These are phyloP conservation scores for Prietella phreatophila DNA, from an alignment of 2,113 vertebrate genomes.

Conservation along the genomic window DNA sequence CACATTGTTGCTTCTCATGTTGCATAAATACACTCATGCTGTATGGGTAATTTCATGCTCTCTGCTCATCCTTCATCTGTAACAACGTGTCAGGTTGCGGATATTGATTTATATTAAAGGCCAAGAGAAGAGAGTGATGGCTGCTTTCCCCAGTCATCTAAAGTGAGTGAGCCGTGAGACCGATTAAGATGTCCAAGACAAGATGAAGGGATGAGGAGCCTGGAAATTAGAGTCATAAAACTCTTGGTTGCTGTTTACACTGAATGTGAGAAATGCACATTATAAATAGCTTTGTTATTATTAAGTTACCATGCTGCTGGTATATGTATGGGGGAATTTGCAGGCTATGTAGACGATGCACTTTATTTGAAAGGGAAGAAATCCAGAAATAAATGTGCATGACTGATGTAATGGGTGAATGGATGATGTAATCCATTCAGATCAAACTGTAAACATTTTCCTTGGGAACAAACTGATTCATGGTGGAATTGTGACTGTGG, in stretches of 20 bases:
- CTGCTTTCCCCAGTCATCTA: slow-evolving; percentile 53
- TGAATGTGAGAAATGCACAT: slow-evolving; percentile 2
- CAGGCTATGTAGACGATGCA: not conserved
- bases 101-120: slow-evolving; percentile 66
- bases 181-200: slow-evolving; percentile 52
- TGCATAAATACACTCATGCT: slow-evolving; percentile 58
- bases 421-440: not conserved
- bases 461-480: not conserved
- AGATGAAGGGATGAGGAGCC: slow-evolving; percentile 45
- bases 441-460: not conserved
- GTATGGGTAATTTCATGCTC: slow-evolving; percentile 69
- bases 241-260: not conserved
- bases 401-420: not conserved
- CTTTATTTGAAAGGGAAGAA: not conserved
- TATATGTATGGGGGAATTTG: not conserved
- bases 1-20: slow-evolving; percentile 43
- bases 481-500: not conserved
- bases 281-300: slow-evolving; percentile 5
- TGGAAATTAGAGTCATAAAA: not conserved
- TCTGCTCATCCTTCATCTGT: slow-evolving; percentile 61
- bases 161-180: slow-evolving; percentile 46
- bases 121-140: slow-evolving; percentile 42
- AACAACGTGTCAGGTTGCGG: slow-evolving; percentile 58
- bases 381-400: not conserved
- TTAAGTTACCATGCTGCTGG: not conserved